These are phyloP conservation scores for Anodontia alba DNA, from an alignment of 2,888 invertebrate genomes.

Conservation along the genomic window DNA sequence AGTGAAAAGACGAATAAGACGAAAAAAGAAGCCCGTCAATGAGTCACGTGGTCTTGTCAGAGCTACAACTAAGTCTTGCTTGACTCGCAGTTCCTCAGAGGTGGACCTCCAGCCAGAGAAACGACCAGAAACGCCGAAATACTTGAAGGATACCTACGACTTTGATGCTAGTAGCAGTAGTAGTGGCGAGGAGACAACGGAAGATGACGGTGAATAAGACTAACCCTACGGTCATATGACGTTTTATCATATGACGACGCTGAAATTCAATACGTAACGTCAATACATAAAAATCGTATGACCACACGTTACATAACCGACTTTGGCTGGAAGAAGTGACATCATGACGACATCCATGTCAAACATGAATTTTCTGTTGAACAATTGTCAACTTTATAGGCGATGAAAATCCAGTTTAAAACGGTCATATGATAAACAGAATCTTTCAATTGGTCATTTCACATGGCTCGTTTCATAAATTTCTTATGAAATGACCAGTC, in stretches of 20 bases:
- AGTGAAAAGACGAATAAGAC: conserved; percentile 46
- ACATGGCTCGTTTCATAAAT: no score
- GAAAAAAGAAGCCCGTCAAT: conserved; percentile 37
- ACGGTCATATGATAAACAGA: no score
- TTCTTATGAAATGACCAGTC: no score
- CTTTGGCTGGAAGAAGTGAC: no score
- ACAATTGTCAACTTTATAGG: no score
- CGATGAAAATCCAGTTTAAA: no score
- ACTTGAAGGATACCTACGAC: conserved; percentile 48
- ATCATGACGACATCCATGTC: no score
- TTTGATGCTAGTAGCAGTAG: conserved; percentile 55
- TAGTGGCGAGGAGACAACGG: conserved; percentile 48
- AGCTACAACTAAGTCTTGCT: conserved; percentile 36
- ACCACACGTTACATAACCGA: not conserved
- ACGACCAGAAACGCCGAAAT: conserved; percentile 44
- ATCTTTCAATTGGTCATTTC: no score
- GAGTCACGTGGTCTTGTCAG: conserved; percentile 39
- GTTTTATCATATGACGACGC: not conserved
- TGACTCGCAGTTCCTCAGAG: conserved; percentile 29
- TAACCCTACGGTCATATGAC: no score
- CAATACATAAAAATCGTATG: not conserved
- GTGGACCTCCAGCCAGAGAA: conserved; percentile 29
- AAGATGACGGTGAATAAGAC: conserved; percentile 28
- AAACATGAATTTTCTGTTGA: no score
- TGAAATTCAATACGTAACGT: not conserved